Evolutionary conservation across 2,888 invertebrate genomes (phyloP).

Genomic region (Sthenelais limicola): DNA sequence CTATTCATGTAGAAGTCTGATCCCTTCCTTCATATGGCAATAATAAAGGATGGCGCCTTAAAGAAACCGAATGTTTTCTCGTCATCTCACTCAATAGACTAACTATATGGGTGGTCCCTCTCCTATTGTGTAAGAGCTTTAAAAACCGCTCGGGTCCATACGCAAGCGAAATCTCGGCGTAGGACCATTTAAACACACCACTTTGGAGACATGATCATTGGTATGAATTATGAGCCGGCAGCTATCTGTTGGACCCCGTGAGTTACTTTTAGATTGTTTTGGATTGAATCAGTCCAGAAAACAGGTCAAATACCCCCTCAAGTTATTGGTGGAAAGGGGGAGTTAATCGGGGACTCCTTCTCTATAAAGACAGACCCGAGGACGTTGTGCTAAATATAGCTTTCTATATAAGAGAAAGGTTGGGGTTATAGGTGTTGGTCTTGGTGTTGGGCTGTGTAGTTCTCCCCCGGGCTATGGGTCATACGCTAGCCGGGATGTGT

Average conservation of each 20-base stretch:
- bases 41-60: no score
- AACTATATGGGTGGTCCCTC: conserved; percentile 33
- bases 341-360: conserved; percentile 15
- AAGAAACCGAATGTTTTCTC: conserved; percentile 17
- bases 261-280: no score
- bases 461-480: conserved; percentile 32
- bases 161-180: conserved; percentile 1
- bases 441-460: background rate
- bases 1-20: no score
- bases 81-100: conserved; percentile 24
- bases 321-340: conserved; percentile 17
- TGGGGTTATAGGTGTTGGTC: background rate
- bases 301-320: conserved; percentile 17
- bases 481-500: conserved; percentile 7
- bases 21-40: no score
- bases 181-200: conserved; percentile 1
- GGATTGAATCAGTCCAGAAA: no score
- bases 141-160: conserved; percentile 19
- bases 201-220: conserved; percentile 26
- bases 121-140: background rate
- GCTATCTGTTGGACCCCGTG: no score
- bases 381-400: conserved; percentile 15
- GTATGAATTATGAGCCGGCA: no score
- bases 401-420: background rate
- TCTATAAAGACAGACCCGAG: no score